Conservation (phyloP, 2,888 invertebrate species). For the Zygothrica quintamaculata region DNA sequence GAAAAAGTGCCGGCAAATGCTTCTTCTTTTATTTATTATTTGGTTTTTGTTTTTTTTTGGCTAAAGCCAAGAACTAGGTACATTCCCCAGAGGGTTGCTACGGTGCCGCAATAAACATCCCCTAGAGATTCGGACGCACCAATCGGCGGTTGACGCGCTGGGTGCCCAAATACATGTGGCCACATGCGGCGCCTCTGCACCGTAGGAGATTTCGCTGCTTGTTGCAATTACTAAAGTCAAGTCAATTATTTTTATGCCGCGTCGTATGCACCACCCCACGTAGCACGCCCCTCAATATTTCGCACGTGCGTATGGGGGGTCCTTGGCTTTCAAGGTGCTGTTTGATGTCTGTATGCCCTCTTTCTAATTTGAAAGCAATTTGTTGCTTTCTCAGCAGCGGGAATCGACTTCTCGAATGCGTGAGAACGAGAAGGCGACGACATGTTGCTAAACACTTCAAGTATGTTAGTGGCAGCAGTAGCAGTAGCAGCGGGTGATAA, state of each 20-base stretch:
- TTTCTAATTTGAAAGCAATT: constrained; percentile 32
- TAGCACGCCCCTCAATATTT: constrained; percentile 45
- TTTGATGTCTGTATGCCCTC: constrained; percentile 8
- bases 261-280: not conserved
- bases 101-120: constrained; percentile 61
- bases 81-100: constrained; percentile 69
- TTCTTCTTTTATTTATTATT: not conserved
- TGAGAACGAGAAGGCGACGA: constrained; percentile 54
- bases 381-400: constrained; percentile 80
- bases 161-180: constrained; percentile 63
- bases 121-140: constrained; percentile 71
- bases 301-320: constrained; percentile 81
- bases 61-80: constrained; percentile 5
- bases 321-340: constrained; percentile 51
- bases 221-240: constrained; percentile 74
- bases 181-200: constrained; percentile 66
- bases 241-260: constrained; percentile 64
- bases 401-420: constrained; percentile 52
- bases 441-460: not conserved
- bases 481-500: constrained; percentile 42
- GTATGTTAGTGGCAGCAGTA: constrained; percentile 2
- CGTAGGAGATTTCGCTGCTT: constrained; percentile 58
- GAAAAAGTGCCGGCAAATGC: constrained; percentile 31
- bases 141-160: constrained; percentile 72
- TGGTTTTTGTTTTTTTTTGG: no score